Base-by-base conservation (phyloP, 2,113 vertebrate genomes). In the Gila orcuttii region DNA sequence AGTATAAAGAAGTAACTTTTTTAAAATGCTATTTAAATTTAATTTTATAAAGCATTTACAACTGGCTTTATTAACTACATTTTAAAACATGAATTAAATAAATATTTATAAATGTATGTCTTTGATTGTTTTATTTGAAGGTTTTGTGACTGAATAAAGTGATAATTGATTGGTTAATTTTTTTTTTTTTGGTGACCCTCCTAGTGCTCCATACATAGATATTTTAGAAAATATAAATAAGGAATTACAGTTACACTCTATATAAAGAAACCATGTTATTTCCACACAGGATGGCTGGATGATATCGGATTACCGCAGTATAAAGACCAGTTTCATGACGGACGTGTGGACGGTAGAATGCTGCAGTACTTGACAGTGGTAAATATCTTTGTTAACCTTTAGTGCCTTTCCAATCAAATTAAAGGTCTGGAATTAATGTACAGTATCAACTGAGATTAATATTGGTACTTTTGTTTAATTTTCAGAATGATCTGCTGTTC, bases 271-370 rank as follows among this genome's bases (percentile, higher is more conserved):
- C n/a, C 0, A 4, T 25, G 21, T 55, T 77, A 2, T 85, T 0
- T 64, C 55, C 76, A 31, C 79, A 0, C 89, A 98, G 98, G 98
- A 7, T 99, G 98, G 98, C 96, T 99, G 0, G 98, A 99, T 87
- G 98, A 99, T 86, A 98, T 99, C 17, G 98, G 98, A 28, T 95
- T 99, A 68, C 98, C 98, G 50, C 98, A 99, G 83, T 99, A 99
- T 92, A 99, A 99, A 92, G 97, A 99, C 92, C 98, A 99, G 87
- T 99, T 99, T 88, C 96, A 96, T 11, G 97, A 99, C 57, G 96
- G 95, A 47, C 93, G 97, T 90, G 96, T 99, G n/a, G 97, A 99
- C 7, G 97, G 98, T 17, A 95, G 96, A 86, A 97, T 99, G 97
- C 93, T 99, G 84, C 97, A 97, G 91, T 98, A 97, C 88, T 91